Base-by-base conservation (phyloP, 2,888 invertebrate species). In the Bellardia bayeri region DNA sequence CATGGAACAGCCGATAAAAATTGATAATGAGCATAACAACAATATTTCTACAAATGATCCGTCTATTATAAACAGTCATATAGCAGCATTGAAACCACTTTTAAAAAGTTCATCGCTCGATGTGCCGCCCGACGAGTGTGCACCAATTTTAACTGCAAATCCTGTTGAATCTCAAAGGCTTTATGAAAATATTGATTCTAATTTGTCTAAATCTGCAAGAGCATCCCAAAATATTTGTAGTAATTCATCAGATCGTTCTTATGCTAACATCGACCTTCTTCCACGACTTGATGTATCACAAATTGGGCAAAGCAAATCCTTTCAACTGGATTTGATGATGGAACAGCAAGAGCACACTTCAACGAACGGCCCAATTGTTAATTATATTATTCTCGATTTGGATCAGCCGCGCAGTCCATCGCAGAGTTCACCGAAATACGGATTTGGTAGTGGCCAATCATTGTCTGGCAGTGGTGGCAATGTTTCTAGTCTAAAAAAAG, bases 321-420 rank as follows among this genome's bases (percentile, higher is more conserved):
- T 75, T 16, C 82, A 64, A 51, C 9, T 63, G 11, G 83, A 82
- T 8, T 37, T 79, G 0, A 11, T 42, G 2, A 40, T 14, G 9
- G 87, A 87, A 3, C 63, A 69, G 14, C 75, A 83, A 33, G 68
- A 37, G 1, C 37, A 33, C 4, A 56, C 37, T 6, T 40, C 51
- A 51, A 69, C 89, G 68, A 90, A 87, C 33, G 91, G 91, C 0
- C 93, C 92, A 89, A 90, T 88, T 49, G 93, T 94, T 1, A 94
- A 94, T 89, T 94, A 94, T 68, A 94, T 94, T 74, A 92, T 93
- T 1, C 89, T 94, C 2, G 94, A 94, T 88, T 85, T 94, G 37
- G 93, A 93, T 89, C 93, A 93, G 49, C 91, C 93, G 2, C 91
- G 91, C 0, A 93, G 92, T 82, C 92, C 92, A 2, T 90, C 90